Evolutionary conservation across 2,797 vertebrate species (phyloP), one percentile per base, ranked within the genome.

Genomic region (Mormyrops boulengeri): DNA sequence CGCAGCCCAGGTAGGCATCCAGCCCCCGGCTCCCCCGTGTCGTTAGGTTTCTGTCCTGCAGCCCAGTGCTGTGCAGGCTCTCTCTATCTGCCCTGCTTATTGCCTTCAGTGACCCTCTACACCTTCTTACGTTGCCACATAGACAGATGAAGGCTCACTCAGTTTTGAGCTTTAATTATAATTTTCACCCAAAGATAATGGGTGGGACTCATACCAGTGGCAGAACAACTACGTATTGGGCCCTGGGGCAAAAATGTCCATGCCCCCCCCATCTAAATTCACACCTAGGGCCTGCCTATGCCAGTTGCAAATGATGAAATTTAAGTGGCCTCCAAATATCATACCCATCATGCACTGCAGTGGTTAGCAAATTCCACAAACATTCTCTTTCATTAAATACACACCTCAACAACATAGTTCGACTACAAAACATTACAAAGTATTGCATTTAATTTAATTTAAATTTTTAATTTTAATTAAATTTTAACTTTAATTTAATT

Each of bases 1-100:
- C 50, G 66, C 80, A 55, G 50, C 88, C 52, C 89, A 90, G 92
- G 89, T 91, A 90, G 60, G 87, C 60, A 89, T 88, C 85, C 30
- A 62, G 86, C 66, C 88, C 86, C 47, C 3, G 12, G 30, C 30
- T 17, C 55, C 12, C 69, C 50, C 38, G 14, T 44, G 4, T 49
- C 38, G n/a, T 50, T 47, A 49, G 38, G 19, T n/a, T 12, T 55
- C 49, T 17, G 34, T 41, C 22, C 89, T 52, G 44, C 62, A 50
- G 49, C 26, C 55, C 55, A 34, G 41, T 12, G 22, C 88, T 88
- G 38, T 73, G 66, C 9, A 60, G 8, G n/a, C 66, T 26, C 17
- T 69, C 62, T 82, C 38, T 87, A 84, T 87, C 14, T 50, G 55
- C 30, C 14, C 47, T 1, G 49, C 85, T 86, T 66, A 57, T 11